These are phyloP conservation scores for Ophioderma brevispina DNA, from an alignment of 35 echinoderm and acorn worm genomes.

Conservation along the genomic window DNA sequence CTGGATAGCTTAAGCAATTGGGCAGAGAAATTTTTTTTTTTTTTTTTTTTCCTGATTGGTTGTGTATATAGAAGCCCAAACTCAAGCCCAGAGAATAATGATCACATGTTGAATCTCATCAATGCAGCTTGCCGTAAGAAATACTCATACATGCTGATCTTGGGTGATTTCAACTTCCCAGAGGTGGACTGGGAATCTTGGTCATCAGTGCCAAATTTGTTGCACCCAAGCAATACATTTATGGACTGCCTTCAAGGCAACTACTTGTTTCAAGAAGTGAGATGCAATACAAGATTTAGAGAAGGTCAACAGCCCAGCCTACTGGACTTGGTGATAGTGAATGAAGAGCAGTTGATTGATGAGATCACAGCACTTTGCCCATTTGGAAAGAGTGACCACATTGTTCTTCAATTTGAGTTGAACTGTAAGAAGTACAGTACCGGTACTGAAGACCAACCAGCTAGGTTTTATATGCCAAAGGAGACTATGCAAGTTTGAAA, in stretches of 20 bases:
- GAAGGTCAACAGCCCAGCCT: background rate
- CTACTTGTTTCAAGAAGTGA: background rate
- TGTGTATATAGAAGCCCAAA: slow-evolving; percentile 18
- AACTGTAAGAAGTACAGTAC: background rate
- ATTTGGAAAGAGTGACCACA: slow-evolving; percentile 31
- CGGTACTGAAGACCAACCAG: background rate
- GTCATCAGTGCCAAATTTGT: no score
- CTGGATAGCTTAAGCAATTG: no score
- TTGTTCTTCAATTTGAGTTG: background rate
- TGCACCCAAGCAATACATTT: background rate
- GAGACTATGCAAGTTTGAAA: no score
- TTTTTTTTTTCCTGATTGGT: background rate
- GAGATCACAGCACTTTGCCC: background rate
- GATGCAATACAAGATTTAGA: background rate
- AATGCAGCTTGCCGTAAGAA: no score
- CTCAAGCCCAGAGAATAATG: no score
- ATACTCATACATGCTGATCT: no score
- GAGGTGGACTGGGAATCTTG: background rate
- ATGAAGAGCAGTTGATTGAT: slow-evolving; percentile 9
- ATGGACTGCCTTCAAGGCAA: background rate
- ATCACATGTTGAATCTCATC: no score
- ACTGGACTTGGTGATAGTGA: slow-evolving; percentile 5
- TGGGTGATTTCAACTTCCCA: no score
- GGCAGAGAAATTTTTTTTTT: no score
- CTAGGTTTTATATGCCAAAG: background rate